These are phyloP conservation scores for Uloborus diversus DNA, from an alignment of 1,140 invertebrate species.

Conservation along the genomic window DNA sequence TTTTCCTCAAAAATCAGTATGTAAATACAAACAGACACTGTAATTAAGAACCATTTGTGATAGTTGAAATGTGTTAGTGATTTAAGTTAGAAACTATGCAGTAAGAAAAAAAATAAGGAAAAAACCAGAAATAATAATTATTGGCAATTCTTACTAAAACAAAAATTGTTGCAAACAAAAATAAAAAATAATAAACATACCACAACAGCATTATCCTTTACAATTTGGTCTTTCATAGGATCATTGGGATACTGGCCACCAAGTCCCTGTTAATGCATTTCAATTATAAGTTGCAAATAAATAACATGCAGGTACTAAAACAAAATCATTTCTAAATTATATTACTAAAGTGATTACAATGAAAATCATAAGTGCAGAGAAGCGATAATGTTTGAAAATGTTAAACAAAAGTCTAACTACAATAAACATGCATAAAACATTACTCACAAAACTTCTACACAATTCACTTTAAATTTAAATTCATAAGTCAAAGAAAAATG, in stretches of 20 bases:
- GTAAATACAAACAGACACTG: too few relatives aligned
- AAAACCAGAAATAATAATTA: too few relatives aligned
- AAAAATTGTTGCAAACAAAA: conserved; percentile 17
- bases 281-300: conserved; percentile 17
- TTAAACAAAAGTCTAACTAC: too few relatives aligned
- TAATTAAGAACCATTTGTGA: too few relatives aligned
- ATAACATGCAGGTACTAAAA: conserved; percentile 3
- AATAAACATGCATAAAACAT: too few relatives aligned
- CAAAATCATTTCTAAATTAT: neutral
- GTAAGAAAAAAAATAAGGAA: too few relatives aligned
- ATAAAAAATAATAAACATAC: conserved; percentile 48
- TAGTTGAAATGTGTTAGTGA: too few relatives aligned
- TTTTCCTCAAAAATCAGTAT: too few relatives aligned
- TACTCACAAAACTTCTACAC: too few relatives aligned
- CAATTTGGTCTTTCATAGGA: conserved; percentile 61
- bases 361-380: neutral
- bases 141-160: conserved; percentile 1
- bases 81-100: too few relatives aligned
- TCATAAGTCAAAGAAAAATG: neutral
- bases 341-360: neutral
- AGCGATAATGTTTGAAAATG: neutral
- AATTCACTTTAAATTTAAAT: too few relatives aligned
- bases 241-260: conserved; percentile 59
- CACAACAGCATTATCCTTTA: conserved; percentile 61
- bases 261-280: conserved; percentile 53